Evolutionary conservation across 37 sponge, comb jelly and placozoan genomes (phyloP), one percentile per base, ranked within the genome.

Genomic region (Axinella damicornis): DNA sequence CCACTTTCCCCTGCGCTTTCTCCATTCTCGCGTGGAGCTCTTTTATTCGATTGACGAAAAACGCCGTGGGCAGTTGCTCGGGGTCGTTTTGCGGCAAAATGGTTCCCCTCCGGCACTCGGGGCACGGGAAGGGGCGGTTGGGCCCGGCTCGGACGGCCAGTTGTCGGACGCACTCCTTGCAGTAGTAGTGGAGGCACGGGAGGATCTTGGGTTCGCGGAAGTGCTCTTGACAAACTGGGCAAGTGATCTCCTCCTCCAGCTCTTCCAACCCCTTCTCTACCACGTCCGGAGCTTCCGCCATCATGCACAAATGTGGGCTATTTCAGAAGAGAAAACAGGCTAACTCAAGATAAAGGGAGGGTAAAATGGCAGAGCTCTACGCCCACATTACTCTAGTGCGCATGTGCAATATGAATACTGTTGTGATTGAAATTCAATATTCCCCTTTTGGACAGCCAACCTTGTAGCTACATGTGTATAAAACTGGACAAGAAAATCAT

Each of bases 121-220:
- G 84, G 64, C 84, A 84, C 31, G 65, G 21, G 32, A 84, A 84
- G 28, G 76, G 84, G 54, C 35, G 55, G 63, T 73, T 63, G 34
- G 56, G 32, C 0, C 73, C 76, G 24, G 68, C 53, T 32, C 56
- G 21, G 34, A 53, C 31, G 65, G 75, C 74, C 56, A 84, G 76
- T 35, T 64, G 65, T 30, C 41, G 37, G 66, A 84, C 65, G 38
- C 84, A 84, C 37, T n/a, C 24, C 67, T 65, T 76, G 28, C 84
- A 84, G 57, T 84, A 84, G 84, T 84, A 84, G 76, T 84, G 84
- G 35, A 22, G 27, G 66, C 84, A 84, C 4, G 84, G 84, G 17
- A 84, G 76, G 38, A 84, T 35, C 68, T 75, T 74, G 52, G 84
- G 76, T 38, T 84, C 65, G 36, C 39, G 25, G 76, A 53, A 84